Conservation (phyloP, 2,888 invertebrate species). For the Tenthredo notha region DNA sequence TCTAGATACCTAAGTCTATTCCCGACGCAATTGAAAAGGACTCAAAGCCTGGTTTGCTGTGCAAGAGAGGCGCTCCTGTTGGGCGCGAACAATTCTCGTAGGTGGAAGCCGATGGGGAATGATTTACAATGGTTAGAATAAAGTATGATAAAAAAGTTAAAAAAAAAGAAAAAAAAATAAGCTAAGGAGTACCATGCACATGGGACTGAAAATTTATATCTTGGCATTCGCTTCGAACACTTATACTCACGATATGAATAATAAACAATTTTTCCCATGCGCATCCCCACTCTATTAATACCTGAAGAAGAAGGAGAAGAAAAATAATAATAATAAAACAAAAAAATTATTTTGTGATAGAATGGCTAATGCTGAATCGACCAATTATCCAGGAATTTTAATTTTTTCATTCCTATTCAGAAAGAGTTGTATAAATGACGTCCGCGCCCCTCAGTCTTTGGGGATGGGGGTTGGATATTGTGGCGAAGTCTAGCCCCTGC, state of each 20-base stretch:
- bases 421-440: background rate
- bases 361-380: background rate
- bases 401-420: background rate
- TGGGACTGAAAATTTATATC: slow-evolving; percentile 4
- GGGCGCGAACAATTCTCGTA: slow-evolving; percentile 54
- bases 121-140: slow-evolving; percentile 59
- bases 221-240: background rate
- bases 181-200: background rate
- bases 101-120: slow-evolving; percentile 60
- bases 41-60: background rate
- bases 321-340: background rate
- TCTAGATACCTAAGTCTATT: background rate
- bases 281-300: background rate
- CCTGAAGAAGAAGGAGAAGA: background rate
- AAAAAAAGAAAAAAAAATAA: background rate
- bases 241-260: background rate
- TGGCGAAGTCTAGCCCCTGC: slow-evolving; percentile 11
- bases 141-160: too few relatives aligned
- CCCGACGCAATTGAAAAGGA: slow-evolving; percentile 1
- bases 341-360: background rate
- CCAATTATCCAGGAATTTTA: background rate
- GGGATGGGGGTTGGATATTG: background rate
- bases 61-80: background rate
- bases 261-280: background rate
- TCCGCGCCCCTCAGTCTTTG: background rate